phyloP scores from a whole-genome alignment of 2,113 vertebrate genomes.

The Albula goreensis region DNA sequence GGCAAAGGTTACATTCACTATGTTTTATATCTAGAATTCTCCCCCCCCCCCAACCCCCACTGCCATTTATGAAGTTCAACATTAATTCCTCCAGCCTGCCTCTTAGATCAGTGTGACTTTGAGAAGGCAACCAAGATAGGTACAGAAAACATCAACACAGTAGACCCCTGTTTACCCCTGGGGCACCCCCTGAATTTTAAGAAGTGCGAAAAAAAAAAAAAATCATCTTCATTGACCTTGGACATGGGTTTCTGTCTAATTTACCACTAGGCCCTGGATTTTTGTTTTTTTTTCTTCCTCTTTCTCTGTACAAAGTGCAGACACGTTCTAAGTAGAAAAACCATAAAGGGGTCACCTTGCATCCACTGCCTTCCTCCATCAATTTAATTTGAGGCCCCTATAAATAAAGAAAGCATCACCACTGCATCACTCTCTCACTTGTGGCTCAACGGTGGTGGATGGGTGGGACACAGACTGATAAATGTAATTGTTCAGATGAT shows the following conservation, averaged over 20 bases:
- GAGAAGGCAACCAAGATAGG: neutral
- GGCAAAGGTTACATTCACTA: constrained; percentile 21
- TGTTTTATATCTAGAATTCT: neutral
- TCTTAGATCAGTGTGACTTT: neutral
- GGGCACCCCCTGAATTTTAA: constrained; percentile 52
- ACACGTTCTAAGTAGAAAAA: neutral
- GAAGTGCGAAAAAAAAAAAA: constrained; percentile 34
- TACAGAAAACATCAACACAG: neutral
- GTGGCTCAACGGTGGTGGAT: neutral
- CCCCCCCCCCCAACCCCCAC: no score
- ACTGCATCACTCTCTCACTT: neutral
- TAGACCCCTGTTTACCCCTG: constrained; percentile 45
- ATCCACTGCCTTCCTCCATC: neutral
- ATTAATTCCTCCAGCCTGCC: neutral
- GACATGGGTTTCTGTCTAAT: constrained; percentile 36
- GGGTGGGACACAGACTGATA: neutral
- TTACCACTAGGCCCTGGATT: neutral
- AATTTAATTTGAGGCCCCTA: neutral
- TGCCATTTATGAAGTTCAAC: neutral
- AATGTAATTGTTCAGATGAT: neutral
- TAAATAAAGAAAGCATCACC: neutral
- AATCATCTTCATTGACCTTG: constrained; percentile 45
- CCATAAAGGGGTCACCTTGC: constrained; percentile 8
- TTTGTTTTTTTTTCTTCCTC: neutral
- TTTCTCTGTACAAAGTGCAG: neutral